Evolutionary conservation across 2,113 vertebrate species (phyloP).

Genomic region (Sapayoa aenigma): DNA sequence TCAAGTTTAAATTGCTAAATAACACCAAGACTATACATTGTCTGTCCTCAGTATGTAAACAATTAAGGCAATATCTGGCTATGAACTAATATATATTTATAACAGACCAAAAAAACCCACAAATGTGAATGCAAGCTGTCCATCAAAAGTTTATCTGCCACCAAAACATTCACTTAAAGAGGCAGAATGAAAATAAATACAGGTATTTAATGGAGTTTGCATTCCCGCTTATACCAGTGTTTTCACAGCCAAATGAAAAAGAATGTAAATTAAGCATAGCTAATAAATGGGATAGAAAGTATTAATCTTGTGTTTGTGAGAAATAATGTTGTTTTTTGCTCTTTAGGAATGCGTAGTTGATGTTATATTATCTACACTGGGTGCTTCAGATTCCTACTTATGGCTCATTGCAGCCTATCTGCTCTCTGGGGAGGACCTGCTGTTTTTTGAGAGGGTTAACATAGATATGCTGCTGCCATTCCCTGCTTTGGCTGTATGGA

Average conservation of each 20-base stretch:
- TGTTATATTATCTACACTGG: not conserved
- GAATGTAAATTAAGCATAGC: constrained; percentile 20
- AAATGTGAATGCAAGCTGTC: not conserved
- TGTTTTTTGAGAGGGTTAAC: not conserved
- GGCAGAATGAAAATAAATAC: not conserved
- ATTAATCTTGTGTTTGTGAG: constrained; percentile 32
- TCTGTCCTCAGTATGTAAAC: constrained; percentile 11
- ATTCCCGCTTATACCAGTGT: not conserved
- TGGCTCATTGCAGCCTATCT: not conserved
- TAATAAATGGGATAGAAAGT: constrained; percentile 1
- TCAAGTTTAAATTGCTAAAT: constrained; percentile 44
- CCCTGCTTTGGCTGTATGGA: not conserved
- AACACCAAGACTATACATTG: constrained; percentile 1
- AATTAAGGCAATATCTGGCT: not conserved
- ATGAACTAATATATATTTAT: not conserved
- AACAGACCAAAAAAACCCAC: not conserved
- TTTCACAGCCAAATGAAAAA: constrained; percentile 26
- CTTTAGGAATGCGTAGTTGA: not conserved
- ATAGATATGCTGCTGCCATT: not conserved
- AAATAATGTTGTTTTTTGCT: not conserved
- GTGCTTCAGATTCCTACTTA: not conserved
- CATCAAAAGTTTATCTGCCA: not conserved
- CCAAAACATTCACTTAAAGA: constrained; percentile 10
- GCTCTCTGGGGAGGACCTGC: not conserved
- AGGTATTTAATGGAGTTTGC: constrained; percentile 12